These are phyloP conservation scores for Phortica variegata DNA, from an alignment of 1,140 invertebrate genomes.

Conservation along the genomic window DNA sequence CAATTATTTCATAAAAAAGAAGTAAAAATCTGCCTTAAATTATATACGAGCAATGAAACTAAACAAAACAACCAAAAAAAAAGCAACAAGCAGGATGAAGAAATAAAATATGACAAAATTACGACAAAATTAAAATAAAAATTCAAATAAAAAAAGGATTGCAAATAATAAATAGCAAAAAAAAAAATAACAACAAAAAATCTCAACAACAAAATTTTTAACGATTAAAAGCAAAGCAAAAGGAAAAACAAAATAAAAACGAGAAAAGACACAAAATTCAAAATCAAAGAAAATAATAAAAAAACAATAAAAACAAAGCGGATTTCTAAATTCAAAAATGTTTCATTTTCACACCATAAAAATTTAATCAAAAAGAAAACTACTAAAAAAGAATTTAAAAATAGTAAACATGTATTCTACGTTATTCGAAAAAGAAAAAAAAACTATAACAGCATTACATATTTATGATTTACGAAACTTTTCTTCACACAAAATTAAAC, in stretches of 20 bases:
- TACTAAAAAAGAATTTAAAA: constrained; percentile 28
- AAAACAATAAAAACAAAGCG: constrained; percentile 12
- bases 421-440: too few relatives aligned
- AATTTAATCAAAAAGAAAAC: constrained; percentile 14
- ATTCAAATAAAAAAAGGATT: constrained; percentile 33
- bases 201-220: constrained; percentile 5
- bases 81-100: constrained; percentile 29
- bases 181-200: constrained; percentile 7
- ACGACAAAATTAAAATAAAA: constrained; percentile 6
- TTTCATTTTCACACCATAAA: neutral
- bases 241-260: constrained; percentile 4
- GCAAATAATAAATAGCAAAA: constrained; percentile 9
- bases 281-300: constrained; percentile 28
- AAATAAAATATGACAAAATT: constrained; percentile 32
- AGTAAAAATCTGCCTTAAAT: constrained; percentile 71
- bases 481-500: constrained; percentile 20
- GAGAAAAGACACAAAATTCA: constrained; percentile 38
- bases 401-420: constrained; percentile 30
- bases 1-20: too few relatives aligned
- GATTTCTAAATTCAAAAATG: constrained; percentile 44
- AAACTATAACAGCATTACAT: too few relatives aligned
- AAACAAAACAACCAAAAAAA: constrained; percentile 14
- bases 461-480: constrained; percentile 36
- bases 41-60: constrained; percentile 32
- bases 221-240: too few relatives aligned